A percentile compares a stretch with the other conserved stretches of the same genome.
Conservation (phyloP, 2,113 vertebrate genomes). For the Cynocephalus volans region DNA sequence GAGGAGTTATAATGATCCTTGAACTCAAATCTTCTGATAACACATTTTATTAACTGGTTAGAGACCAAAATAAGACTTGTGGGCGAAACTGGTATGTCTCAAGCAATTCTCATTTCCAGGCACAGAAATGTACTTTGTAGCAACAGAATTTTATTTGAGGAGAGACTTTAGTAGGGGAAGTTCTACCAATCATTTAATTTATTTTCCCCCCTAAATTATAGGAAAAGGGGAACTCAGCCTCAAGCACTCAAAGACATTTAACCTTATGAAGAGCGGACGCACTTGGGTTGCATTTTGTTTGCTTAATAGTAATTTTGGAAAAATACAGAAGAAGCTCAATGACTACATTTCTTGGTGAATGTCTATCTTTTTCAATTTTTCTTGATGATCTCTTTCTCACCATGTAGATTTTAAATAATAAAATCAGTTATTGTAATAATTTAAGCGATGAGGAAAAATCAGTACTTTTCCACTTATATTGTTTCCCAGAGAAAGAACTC, state of each 20-base stretch:
- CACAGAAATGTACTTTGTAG: not conserved
- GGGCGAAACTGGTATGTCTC: not conserved
- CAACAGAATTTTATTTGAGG: not conserved
- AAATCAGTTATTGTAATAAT: not conserved
- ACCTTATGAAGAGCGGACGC: too few species aligned
- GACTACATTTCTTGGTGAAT: not conserved
- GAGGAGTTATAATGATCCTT: slow-evolving; percentile 27
- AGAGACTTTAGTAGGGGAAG: not conserved
- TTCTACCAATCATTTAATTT: slow-evolving; percentile 2
- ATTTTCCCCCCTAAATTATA: not conserved
- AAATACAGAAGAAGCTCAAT: not conserved
- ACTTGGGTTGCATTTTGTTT: not conserved
- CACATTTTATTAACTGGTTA: not conserved
- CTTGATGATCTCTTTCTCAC: not conserved
- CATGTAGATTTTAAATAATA: not conserved
- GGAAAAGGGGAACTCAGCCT: not conserved
- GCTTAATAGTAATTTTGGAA: not conserved
- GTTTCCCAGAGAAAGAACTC: slow-evolving; percentile 62
- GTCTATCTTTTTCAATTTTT: not conserved
- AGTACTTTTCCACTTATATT: not conserved
- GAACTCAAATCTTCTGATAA: slow-evolving; percentile 39
- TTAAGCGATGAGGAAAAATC: not conserved
- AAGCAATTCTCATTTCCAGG: not conserved
- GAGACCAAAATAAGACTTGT: not conserved
- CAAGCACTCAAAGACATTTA: not conserved